Conservation (phyloP, 2,888 invertebrate genomes). For the Diloba caeruleocephala region DNA sequence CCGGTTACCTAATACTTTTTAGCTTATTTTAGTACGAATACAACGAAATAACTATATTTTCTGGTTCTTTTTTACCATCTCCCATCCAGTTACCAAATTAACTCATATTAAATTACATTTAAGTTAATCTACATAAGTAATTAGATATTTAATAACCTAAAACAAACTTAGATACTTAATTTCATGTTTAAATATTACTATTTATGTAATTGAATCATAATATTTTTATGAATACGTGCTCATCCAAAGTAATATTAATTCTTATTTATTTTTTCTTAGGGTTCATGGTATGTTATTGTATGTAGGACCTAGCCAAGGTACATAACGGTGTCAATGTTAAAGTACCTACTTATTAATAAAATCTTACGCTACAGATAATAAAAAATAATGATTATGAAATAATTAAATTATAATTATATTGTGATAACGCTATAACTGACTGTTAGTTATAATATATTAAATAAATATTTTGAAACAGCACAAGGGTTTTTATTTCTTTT, state of each 20-base stretch:
- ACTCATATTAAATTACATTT: constrained; percentile 21
- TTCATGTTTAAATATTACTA: too few species aligned
- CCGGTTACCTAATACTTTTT: too few species aligned
- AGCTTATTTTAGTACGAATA: not conserved
- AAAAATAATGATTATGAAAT: constrained; percentile 3
- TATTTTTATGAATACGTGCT: too few species aligned
- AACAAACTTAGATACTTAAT: too few species aligned
- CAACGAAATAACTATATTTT: constrained; percentile 4
- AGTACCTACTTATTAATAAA: constrained; percentile 15
- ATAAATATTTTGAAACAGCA: constrained; percentile 11
- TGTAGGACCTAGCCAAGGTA: too few species aligned
- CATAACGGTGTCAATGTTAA: too few species aligned
- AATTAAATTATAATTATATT: constrained; percentile 29
- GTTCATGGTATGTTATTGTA: too few species aligned
- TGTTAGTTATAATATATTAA: constrained; percentile 47
- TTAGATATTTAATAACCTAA: too few species aligned
- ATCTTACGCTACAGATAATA: constrained; percentile 15
- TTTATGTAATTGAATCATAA: too few species aligned
- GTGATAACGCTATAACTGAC: constrained; percentile 57
- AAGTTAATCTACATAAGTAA: constrained; percentile 15
- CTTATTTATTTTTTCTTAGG: constrained; percentile 48
- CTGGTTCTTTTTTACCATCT: constrained; percentile 31
- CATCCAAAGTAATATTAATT: too few species aligned
- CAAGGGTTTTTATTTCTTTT: constrained; percentile 1
- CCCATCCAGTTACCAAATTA: constrained; percentile 59